phyloP scores from a whole-genome alignment of 1,140 invertebrate species.

The Spodoptera litura region DNA sequence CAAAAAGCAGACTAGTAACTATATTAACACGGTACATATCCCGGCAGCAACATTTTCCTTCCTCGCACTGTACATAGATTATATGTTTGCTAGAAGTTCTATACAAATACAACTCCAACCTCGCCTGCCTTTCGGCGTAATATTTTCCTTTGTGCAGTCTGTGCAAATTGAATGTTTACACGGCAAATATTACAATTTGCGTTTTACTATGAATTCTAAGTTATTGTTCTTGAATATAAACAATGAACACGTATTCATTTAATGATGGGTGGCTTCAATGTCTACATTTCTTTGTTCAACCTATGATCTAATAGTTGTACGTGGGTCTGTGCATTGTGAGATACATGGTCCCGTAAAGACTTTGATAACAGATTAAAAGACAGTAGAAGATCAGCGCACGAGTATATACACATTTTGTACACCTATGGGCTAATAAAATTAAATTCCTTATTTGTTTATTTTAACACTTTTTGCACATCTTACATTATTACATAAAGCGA shows the following conservation, averaged over 20 bases:
- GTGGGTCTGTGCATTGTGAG: too few relatives aligned
- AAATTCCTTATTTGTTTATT: too few relatives aligned
- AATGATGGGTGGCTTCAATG: neutral
- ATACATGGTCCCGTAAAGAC: too few relatives aligned
- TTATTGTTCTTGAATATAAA: neutral
- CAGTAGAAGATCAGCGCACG: too few relatives aligned
- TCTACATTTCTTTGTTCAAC: too few relatives aligned
- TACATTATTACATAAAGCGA: too few relatives aligned
- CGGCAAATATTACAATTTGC: slow-evolving; percentile 22
- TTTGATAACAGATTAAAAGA: too few relatives aligned
- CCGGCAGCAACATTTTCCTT: slow-evolving; percentile 45
- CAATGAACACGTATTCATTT: neutral
- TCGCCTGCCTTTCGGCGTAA: slow-evolving; percentile 9
- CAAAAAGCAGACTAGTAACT: slow-evolving; percentile 21
- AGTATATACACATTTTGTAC: too few relatives aligned
- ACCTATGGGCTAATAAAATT: too few relatives aligned
- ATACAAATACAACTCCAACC: slow-evolving; percentile 14
- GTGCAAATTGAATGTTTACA: slow-evolving; percentile 34
- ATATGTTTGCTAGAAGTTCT: slow-evolving; percentile 32
- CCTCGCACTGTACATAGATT: slow-evolving; percentile 32
- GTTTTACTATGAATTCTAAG: neutral
- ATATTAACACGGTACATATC: slow-evolving; percentile 41
- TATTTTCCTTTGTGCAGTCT: slow-evolving; percentile 31
- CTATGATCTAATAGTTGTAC: too few relatives aligned
- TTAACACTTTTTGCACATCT: too few relatives aligned